Evolutionary conservation across 2,797 vertebrate species (phyloP).

Genomic region (Sebastes umbrosus): DNA sequence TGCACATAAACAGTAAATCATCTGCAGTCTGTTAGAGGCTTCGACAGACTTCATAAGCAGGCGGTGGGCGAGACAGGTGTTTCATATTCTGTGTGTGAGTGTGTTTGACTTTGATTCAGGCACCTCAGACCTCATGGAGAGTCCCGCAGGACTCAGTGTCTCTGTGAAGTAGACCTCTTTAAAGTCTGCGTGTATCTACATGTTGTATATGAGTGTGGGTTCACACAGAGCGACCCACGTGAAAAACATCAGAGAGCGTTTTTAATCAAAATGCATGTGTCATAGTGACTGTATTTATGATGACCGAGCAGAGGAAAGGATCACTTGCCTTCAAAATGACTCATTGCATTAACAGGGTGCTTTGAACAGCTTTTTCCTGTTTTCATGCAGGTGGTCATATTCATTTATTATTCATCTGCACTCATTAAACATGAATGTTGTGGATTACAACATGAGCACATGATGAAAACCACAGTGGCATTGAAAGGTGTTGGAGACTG

Average conservation of each 20-base stretch:
- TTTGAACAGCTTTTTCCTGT: not conserved
- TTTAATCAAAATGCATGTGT: not conserved
- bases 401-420: conserved; percentile 35
- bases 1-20: not conserved
- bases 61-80: conserved; percentile 2
- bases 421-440: conserved; percentile 33
- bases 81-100: conserved; percentile 39
- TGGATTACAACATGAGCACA: conserved; percentile 3
- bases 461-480: not conserved
- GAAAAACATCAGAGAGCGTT: not conserved
- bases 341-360: not conserved
- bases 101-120: conserved; percentile 38
- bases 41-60: not conserved
- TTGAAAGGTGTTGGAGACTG: not conserved
- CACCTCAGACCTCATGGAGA: conserved; percentile 27
- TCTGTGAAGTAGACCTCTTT: conserved; percentile 48
- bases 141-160: conserved; percentile 21
- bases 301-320: not conserved
- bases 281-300: not conserved
- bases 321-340: not conserved
- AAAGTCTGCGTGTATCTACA: conserved; percentile 15
- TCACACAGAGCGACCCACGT: not conserved
- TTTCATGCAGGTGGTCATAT: conserved; percentile 22
- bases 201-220: not conserved
- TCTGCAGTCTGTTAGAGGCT: not conserved